These are phyloP conservation scores for Eulemur macaco DNA, from an alignment of 2,113 vertebrate genomes.

Conservation along the genomic window DNA sequence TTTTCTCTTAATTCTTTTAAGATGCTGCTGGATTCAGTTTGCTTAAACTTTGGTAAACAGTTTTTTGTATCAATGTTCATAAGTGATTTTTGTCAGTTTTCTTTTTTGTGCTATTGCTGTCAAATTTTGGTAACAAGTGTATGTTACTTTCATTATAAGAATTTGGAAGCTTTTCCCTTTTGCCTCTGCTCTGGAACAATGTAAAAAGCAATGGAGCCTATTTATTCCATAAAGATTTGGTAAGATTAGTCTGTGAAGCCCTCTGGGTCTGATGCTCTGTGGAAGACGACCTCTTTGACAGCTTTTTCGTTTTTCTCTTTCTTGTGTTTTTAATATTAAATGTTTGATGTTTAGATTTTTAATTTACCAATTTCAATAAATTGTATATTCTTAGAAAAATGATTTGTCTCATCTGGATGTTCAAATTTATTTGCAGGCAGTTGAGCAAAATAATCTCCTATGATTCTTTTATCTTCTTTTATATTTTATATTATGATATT, in stretches of 20 bases:
- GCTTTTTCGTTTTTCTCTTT: not conserved
- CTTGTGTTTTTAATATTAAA: not conserved
- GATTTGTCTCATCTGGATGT: not conserved
- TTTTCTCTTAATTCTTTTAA: not conserved
- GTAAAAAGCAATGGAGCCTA: not conserved
- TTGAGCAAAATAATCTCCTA: not conserved
- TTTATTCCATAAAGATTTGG: not conserved
- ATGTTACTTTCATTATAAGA: not conserved
- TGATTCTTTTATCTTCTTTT: slow-evolving; percentile 7
- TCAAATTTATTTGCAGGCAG: not conserved
- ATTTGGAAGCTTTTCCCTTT: not conserved
- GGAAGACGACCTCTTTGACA: not conserved
- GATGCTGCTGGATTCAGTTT: not conserved
- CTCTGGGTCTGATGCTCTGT: not conserved
- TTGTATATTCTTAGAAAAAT: not conserved
- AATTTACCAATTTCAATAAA: not conserved
- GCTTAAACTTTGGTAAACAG: not conserved
- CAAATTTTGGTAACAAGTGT: not conserved
- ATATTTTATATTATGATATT: not conserved
- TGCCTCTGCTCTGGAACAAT: not conserved
- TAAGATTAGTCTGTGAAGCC: not conserved
- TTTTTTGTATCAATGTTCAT: not conserved
- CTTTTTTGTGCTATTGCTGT: not conserved
- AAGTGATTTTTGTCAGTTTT: not conserved
- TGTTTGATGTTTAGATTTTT: not conserved